phyloP scores from a whole-genome alignment of 2,797 vertebrate genomes.

The Gymnothorax javanicus region DNA sequence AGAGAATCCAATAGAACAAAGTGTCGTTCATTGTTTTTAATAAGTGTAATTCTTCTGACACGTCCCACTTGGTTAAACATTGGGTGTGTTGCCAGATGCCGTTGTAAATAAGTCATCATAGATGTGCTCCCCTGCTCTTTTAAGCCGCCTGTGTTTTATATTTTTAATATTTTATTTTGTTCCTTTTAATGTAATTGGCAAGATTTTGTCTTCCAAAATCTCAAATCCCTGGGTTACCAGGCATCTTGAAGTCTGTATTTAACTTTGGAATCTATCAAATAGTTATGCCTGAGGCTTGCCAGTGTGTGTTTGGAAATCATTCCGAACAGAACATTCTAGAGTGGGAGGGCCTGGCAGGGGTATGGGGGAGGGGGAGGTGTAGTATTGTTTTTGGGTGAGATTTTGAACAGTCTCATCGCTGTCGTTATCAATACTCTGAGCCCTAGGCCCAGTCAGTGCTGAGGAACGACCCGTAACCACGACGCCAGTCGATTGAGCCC shows the following conservation, averaged over 20 bases:
- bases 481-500: background rate
- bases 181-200: background rate
- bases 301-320: background rate
- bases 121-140: background rate
- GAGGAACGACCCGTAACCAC: background rate
- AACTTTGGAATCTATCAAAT: background rate
- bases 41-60: background rate
- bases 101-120: constrained; percentile 11
- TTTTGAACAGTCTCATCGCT: background rate
- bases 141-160: background rate
- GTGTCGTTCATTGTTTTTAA: background rate
- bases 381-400: background rate
- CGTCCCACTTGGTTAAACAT: background rate
- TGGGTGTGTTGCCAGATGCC: no score
- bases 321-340: background rate
- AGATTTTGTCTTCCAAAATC: background rate
- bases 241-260: background rate
- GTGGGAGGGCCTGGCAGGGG: background rate
- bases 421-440: background rate
- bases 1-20: background rate
- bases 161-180: background rate
- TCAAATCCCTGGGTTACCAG: background rate
- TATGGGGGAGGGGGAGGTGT: background rate
- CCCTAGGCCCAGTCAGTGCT: background rate
- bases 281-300: background rate